Percentiles rank a stretch among this genome's conserved stretches.
Conservation (phyloP, 2,888 invertebrate genomes). For the Ferrisia virgata region DNA sequence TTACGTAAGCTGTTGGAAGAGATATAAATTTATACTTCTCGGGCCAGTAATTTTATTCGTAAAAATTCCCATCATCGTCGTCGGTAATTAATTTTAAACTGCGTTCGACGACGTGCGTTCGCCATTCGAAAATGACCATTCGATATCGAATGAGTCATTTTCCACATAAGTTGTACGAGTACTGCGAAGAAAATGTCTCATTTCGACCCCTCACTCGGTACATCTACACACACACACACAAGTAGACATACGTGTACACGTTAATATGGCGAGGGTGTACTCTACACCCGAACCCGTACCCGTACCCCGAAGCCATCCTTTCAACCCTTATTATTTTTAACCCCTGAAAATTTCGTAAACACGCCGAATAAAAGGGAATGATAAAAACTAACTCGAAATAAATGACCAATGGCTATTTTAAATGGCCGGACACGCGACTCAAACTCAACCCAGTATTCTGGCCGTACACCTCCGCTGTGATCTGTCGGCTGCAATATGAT, state of each 20-base stretch:
- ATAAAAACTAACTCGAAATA: constrained; percentile 18
- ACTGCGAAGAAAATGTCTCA: constrained; percentile 18
- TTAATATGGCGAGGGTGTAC: constrained; percentile 8
- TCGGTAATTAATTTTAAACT: constrained; percentile 23
- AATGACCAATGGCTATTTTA: constrained; percentile 38
- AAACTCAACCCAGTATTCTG: background rate
- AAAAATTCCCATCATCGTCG: background rate
- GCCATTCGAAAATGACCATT: constrained; percentile 34
- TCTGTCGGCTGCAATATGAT: background rate
- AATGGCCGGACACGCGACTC: constrained; percentile 37
- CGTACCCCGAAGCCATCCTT: background rate
- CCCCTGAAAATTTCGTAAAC: constrained; percentile 37
- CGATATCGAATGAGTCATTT: constrained; percentile 43
- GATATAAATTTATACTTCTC: background rate
- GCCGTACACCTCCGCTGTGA: background rate
- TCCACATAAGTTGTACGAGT: too few relatives aligned
- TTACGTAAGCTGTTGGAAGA: too few relatives aligned
- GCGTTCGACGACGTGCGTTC: background rate
- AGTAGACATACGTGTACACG: background rate
- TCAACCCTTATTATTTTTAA: constrained; percentile 41
- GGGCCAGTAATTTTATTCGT: constrained; percentile 12
- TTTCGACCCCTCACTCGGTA: constrained; percentile 31
- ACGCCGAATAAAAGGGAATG: constrained; percentile 26
- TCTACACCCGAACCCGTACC: background rate
- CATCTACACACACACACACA: too few relatives aligned